phyloP scores from a whole-genome alignment of 2,797 vertebrate genomes.

The Crax fasciolata region DNA sequence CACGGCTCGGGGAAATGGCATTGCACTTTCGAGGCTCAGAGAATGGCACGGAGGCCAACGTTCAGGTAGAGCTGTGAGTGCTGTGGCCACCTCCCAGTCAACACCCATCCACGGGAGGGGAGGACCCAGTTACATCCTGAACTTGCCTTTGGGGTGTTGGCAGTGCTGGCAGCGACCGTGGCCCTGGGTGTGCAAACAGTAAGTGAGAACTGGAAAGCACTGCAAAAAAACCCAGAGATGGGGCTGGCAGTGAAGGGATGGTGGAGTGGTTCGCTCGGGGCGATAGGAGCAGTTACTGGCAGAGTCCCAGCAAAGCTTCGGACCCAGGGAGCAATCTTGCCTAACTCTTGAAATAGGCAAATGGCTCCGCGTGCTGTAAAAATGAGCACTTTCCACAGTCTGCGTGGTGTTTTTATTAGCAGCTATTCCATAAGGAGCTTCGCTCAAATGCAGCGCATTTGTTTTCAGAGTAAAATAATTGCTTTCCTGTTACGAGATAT shows the following conservation, averaged over 20 bases:
- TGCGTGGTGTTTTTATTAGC: accelerated
- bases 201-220: not conserved
- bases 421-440: not conserved
- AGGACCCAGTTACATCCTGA: not conserved
- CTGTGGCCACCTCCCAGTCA: not conserved
- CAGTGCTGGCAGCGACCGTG: not conserved
- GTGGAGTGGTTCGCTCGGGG: not conserved
- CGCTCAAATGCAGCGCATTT: accelerated
- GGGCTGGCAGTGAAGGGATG: not conserved
- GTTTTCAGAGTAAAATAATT: not conserved
- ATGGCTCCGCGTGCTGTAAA: not conserved
- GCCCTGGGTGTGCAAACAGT: not conserved
- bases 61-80: not conserved
- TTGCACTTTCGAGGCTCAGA: not conserved
- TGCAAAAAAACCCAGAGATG: accelerated
- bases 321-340: not conserved
- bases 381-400: accelerated
- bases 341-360: not conserved
- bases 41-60: accelerated
- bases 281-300: accelerated
- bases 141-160: not conserved
- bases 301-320: not conserved
- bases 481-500: not conserved
- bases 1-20: not conserved
- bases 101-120: accelerated